Conservation (phyloP, 2,888 invertebrate species). For the Caenorhabditis wallacei region DNA sequence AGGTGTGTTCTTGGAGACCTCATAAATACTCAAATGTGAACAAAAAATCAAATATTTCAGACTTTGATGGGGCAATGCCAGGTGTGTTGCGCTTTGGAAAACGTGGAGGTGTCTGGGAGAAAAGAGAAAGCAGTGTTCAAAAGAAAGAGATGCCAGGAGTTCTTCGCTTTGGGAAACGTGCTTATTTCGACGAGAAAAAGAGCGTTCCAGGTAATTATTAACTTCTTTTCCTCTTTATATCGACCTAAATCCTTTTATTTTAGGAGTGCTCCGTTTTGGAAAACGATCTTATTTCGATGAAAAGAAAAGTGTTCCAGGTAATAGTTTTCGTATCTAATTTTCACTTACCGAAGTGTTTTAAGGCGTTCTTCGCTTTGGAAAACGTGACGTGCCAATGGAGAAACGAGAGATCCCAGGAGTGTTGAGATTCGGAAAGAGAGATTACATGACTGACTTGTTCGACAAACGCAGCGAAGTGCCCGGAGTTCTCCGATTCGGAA, state of each 20-base stretch:
- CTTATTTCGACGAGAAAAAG: conserved; percentile 70
- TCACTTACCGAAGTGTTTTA: background rate
- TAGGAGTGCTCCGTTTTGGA: conserved; percentile 70
- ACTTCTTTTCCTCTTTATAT: background rate
- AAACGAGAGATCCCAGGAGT: conserved; percentile 72
- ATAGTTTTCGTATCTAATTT: background rate
- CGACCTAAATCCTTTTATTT: background rate
- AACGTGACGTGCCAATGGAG: conserved; percentile 64
- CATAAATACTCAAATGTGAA: background rate
- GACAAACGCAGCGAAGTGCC: conserved; percentile 66
- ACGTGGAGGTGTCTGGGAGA: conserved; percentile 69
- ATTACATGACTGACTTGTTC: conserved; percentile 56
- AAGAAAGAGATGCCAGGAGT: conserved; percentile 75
- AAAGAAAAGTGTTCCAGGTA: conserved; percentile 75
- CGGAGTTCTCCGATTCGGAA: conserved; percentile 74
- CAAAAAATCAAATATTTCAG: conserved; percentile 64
- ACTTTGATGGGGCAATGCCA: conserved; percentile 78
- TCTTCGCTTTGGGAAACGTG: conserved; percentile 72
- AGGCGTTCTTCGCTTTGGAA: conserved; percentile 74
- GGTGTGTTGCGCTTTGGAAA: conserved; percentile 82
- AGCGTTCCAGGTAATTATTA: conserved; percentile 70
- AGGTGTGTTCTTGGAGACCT: conserved; percentile 31
- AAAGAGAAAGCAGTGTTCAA: conserved; percentile 65
- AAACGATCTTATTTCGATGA: conserved; percentile 70
- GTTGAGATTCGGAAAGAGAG: conserved; percentile 63